phyloP scores from a whole-genome alignment of 2,113 vertebrate genomes.

The human (Homo sapiens) region GRCh38 chr15:75477501-75478000 shows the following conservation, averaged over 20 bases:
- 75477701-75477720: not conserved
- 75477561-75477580: not conserved
- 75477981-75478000: no score
- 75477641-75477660: conserved; percentile 1
- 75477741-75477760: not conserved
- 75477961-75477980: no score
- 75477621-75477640: not conserved
- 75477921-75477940: no score
- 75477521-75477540: not conserved
- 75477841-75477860: no score
- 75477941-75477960: no score
- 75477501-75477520: not conserved
- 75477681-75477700: not conserved
- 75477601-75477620: not conserved
- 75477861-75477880: no score
- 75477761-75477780: not conserved
- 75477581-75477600: not conserved
- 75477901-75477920: no score
- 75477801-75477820: not conserved
- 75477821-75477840: not conserved
- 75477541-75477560: not conserved
- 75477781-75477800: conserved; percentile 2
- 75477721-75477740: not conserved
- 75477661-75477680: not conserved
- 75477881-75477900: no score